Conservation (phyloP, 2,888 invertebrate species). For the Itoplectis maculator region DNA sequence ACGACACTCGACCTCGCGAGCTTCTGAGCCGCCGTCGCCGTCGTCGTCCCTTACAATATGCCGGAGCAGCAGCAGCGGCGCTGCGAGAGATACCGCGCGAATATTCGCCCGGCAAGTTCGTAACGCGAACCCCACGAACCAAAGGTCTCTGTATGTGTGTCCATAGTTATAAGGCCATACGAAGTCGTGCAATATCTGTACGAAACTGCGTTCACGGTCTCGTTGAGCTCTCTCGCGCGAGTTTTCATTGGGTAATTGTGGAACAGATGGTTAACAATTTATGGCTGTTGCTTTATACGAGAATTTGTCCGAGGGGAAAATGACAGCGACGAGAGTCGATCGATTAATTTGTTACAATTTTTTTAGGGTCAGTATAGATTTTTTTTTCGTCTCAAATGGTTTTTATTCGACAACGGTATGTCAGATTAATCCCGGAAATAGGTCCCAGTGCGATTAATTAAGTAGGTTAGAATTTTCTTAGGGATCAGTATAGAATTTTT, state of each 20-base stretch:
- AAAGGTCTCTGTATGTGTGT: neutral
- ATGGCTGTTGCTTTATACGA: neutral
- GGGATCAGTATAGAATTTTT: no score
- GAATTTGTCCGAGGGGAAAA: neutral
- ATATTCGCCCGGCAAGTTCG: conserved; percentile 5
- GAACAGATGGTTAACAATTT: conserved; percentile 35
- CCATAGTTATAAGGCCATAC: no score
- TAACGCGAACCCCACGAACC: conserved; percentile 13
- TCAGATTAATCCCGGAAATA: no score
- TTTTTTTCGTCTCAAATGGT: no score
- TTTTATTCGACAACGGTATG: no score
- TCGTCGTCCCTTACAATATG: conserved; percentile 4
- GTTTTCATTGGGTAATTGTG: conserved; percentile 51
- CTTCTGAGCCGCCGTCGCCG: neutral
- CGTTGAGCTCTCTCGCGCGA: conserved; percentile 25
- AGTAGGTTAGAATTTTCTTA: no score
- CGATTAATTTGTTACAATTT: no score
- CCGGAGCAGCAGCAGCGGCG: no score
- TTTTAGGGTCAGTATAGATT: no score
- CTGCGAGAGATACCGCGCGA: neutral
- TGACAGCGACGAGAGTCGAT: neutral
- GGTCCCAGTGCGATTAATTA: no score
- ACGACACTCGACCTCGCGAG: conserved; percentile 42
- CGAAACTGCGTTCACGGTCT: conserved; percentile 11
- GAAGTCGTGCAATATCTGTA: neutral